These are phyloP conservation scores for Xenopus petersii DNA, from an alignment of 2,797 vertebrate genomes.

Conservation along the genomic window DNA sequence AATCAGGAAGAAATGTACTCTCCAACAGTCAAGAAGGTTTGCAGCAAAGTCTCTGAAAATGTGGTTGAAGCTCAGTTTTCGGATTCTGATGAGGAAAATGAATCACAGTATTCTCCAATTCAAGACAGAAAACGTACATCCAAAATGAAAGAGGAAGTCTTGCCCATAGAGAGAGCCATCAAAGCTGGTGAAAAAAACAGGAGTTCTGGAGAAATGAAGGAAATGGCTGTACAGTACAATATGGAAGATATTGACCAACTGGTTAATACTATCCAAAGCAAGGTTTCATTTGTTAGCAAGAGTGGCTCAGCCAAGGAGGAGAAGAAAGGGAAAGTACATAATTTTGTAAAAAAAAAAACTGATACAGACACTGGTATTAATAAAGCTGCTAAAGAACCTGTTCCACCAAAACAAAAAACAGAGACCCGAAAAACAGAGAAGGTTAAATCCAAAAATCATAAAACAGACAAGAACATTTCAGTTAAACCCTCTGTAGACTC, in stretches of 20 bases:
- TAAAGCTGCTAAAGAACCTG: conserved; percentile 44
- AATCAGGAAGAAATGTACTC: conserved; percentile 66
- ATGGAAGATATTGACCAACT: conserved; percentile 55
- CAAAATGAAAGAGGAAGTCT: conserved; percentile 32
- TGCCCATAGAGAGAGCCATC: conserved; percentile 53
- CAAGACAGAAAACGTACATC: conserved; percentile 63
- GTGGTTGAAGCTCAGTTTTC: conserved; percentile 74
- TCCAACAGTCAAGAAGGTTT: conserved; percentile 69
- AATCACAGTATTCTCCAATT: conserved; percentile 65
- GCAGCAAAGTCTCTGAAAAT: conserved; percentile 41
- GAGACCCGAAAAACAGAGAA: conserved; percentile 62
- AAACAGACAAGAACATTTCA: conserved; percentile 59
- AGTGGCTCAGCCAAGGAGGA: conserved; percentile 28
- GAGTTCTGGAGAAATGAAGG: conserved; percentile 55
- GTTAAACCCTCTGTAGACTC: conserved; percentile 55
- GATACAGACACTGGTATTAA: conserved; percentile 53
- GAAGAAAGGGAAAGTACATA: conserved; percentile 53
- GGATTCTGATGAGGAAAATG: conserved; percentile 82
- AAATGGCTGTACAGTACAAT: conserved; percentile 51
- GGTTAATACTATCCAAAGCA: conserved; percentile 39
- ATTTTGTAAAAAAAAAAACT: conserved; percentile 50
- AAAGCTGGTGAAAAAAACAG: conserved; percentile 18
- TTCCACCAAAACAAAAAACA: conserved; percentile 64
- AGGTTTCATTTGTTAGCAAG: not conserved
- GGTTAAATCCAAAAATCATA: conserved; percentile 53